phyloP scores from a whole-genome alignment of 2,888 invertebrate genomes.

The Epistrophella euchroma region DNA sequence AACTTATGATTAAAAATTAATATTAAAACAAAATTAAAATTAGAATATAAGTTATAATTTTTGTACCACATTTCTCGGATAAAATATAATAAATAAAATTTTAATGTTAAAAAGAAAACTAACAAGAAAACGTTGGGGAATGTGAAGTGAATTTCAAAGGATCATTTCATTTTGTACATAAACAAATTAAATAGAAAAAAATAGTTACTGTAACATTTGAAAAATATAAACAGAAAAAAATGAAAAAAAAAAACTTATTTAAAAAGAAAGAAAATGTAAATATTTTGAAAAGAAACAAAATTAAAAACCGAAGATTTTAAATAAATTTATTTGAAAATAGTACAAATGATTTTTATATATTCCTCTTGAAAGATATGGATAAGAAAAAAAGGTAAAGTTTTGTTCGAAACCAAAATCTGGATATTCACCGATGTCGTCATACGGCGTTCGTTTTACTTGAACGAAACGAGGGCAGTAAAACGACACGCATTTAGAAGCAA shows the following conservation, averaged over 20 bases:
- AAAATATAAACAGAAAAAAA: conserved; percentile 14
- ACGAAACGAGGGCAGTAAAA: too few relatives aligned
- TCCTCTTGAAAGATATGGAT: too few relatives aligned
- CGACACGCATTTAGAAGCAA: too few relatives aligned
- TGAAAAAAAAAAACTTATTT: conserved; percentile 18
- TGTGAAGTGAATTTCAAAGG: conserved; percentile 22
- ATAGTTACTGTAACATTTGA: conserved; percentile 52
- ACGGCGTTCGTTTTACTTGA: too few relatives aligned
- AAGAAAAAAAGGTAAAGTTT: too few relatives aligned
- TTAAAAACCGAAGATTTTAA: conserved; percentile 69
- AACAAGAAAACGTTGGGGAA: conserved; percentile 7
- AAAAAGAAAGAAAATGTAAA: conserved; percentile 53
- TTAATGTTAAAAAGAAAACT: conserved; percentile 19
- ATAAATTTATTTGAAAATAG: conserved; percentile 71
- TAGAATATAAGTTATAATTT: conserved; percentile 70
- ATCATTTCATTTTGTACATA: conserved; percentile 59
- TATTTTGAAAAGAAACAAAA: conserved; percentile 62
- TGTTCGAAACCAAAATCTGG: too few relatives aligned
- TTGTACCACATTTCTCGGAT: conserved; percentile 69
- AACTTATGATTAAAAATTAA: conserved; percentile 69
- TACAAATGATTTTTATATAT: background rate
- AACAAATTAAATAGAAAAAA: conserved; percentile 30
- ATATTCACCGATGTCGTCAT: too few relatives aligned
- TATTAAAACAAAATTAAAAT: conserved; percentile 36
- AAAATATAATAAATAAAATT: conserved; percentile 2